These are phyloP conservation scores for Brachyptera putata DNA, from an alignment of 2,888 invertebrate species.

Conservation along the genomic window DNA sequence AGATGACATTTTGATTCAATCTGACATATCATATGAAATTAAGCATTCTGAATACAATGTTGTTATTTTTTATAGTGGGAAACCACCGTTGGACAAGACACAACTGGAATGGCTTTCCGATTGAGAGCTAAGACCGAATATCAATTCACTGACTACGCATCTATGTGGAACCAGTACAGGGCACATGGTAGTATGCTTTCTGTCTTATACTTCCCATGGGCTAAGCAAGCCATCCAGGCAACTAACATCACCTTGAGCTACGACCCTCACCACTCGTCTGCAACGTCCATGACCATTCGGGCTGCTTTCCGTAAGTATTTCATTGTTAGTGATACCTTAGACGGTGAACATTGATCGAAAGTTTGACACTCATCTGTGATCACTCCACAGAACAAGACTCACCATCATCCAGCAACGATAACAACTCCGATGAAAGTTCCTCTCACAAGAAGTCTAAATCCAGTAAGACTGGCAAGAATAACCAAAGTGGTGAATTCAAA, in stretches of 20 bases:
- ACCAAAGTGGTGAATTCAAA: not conserved
- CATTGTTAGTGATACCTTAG: not conserved
- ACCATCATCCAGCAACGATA: not conserved
- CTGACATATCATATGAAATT: too few relatives aligned
- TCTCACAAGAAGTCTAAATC: not conserved
- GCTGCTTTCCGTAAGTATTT: conserved; percentile 39
- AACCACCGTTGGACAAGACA: conserved; percentile 33
- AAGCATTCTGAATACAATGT: not conserved
- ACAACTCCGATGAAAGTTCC: conserved; percentile 18
- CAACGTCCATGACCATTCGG: conserved; percentile 47
- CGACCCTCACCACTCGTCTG: conserved; percentile 48
- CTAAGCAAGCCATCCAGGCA: conserved; percentile 46
- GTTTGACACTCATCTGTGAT: not conserved
- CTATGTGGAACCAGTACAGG: conserved; percentile 39
- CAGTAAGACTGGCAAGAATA: not conserved
- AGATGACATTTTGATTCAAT: too few relatives aligned
- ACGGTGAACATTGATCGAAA: too few relatives aligned
- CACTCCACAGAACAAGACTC: not conserved
- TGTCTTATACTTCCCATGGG: conserved; percentile 35
- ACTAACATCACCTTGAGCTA: conserved; percentile 51
- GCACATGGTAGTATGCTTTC: conserved; percentile 14
- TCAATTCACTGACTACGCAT: conserved; percentile 46
- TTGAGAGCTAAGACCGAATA: conserved; percentile 52
- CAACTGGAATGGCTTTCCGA: conserved; percentile 53
- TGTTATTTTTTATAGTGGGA: conserved; percentile 1